Percentiles rank a stretch among this genome's conserved stretches.
Evolutionary conservation across 2,888 invertebrate species (phyloP).

Genomic region (Biston stratarius): DNA sequence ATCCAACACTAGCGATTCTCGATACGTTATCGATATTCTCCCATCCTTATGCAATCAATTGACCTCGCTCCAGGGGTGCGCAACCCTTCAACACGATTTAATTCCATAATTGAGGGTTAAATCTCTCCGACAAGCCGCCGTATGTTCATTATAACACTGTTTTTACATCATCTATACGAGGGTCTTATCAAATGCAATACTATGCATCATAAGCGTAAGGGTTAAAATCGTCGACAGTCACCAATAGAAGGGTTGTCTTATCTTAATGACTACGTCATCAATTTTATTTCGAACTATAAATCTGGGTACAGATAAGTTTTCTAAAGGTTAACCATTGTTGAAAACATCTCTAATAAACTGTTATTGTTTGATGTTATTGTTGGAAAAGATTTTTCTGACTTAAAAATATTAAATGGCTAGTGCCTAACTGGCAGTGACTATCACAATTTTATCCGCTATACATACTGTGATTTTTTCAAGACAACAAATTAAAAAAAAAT

Average conservation of each 20-base stretch:
- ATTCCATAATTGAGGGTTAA: conserved; percentile 86
- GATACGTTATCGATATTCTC: background rate
- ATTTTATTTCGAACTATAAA: conserved; percentile 49
- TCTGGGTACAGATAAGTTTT: conserved; percentile 24
- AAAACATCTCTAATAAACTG: conserved; percentile 18
- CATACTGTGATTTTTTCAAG: no score
- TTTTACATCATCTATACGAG: conserved; percentile 48
- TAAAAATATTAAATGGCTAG: no score
- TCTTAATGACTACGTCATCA: conserved; percentile 62
- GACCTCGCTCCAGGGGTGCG: conserved; percentile 65
- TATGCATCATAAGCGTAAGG: background rate
- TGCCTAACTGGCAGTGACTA: no score
- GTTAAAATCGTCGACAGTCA: conserved; percentile 17
- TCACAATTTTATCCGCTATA: no score
- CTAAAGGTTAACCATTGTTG: conserved; percentile 28
- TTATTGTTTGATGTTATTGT: conserved; percentile 13
- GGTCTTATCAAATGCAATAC: conserved; percentile 2
- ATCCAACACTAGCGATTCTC: background rate
- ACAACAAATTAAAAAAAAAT: no score
- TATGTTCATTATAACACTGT: conserved; percentile 79
- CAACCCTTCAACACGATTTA: conserved; percentile 81
- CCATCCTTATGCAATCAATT: conserved; percentile 59
- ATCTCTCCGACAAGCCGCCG: conserved; percentile 75
- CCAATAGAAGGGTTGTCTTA: conserved; percentile 51
- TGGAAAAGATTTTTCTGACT: background rate